A percentile compares a stretch with the other conserved stretches of the same genome.
These are phyloP conservation scores for Tachyglossus aculeatus DNA, from an alignment of 2,797 vertebrate genomes.

Conservation along the genomic window DNA sequence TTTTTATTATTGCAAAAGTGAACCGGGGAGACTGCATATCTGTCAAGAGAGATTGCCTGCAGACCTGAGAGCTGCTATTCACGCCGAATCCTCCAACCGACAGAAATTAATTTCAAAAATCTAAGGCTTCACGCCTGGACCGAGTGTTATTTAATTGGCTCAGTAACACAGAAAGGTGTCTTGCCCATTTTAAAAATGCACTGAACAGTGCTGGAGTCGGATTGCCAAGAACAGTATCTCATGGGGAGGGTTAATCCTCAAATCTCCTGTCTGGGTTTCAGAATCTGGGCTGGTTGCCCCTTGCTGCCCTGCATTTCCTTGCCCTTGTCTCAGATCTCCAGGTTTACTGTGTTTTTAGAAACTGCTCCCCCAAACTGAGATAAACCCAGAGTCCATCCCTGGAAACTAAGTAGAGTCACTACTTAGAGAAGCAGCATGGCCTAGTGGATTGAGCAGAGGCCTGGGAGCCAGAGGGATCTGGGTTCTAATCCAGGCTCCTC, in stretches of 20 bases:
- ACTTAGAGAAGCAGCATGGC: too few relatives aligned
- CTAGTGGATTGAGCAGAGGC: too few relatives aligned
- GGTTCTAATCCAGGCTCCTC: too few relatives aligned
- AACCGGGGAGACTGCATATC: background rate
- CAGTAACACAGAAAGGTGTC: conserved; percentile 3
- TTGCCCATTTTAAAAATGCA: conserved; percentile 15
- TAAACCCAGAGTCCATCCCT: background rate
- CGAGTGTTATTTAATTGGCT: background rate
- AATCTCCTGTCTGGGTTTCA: background rate
- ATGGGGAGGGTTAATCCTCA: conserved; percentile 14
- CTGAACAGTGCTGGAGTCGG: conserved; percentile 4
- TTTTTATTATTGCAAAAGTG: too few relatives aligned
- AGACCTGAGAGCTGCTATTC: background rate
- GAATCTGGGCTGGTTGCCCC: background rate
- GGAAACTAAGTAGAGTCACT: background rate
- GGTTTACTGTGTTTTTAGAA: too few relatives aligned
- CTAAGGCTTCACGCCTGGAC: background rate
- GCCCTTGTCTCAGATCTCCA: too few relatives aligned
- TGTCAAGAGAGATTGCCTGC: background rate
- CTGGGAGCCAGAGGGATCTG: too few relatives aligned
- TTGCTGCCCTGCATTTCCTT: background rate
- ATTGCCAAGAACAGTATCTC: conserved; percentile 8
- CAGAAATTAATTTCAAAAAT: background rate
- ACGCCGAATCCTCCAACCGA: background rate
- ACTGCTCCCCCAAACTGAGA: conserved; percentile 14